Conservation (phyloP, 2,888 invertebrate species). For the Tachina fera region DNA sequence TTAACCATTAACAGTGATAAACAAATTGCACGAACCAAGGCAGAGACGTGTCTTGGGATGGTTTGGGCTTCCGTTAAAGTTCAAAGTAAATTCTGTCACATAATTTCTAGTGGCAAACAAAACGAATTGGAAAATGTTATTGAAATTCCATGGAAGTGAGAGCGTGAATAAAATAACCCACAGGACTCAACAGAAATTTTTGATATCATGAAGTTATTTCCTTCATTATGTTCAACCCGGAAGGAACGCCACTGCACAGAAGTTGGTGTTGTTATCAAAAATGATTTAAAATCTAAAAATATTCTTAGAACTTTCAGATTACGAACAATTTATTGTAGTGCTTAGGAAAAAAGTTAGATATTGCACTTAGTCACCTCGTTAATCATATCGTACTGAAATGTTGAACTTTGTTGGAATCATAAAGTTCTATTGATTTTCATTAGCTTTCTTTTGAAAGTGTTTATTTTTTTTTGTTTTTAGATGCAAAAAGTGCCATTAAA, state of each 20-base stretch:
- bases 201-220: no score
- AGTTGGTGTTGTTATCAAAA: slow-evolving; percentile 6
- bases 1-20: neutral
- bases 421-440: neutral
- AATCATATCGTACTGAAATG: neutral
- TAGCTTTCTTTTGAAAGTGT: neutral
- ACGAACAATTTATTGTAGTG: slow-evolving; percentile 23
- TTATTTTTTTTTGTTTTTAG: neutral
- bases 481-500: slow-evolving; percentile 12
- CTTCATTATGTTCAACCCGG: neutral
- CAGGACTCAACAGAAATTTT: no score
- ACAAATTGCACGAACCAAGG: neutral
- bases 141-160: neutral
- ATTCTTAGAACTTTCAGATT: slow-evolving; percentile 24
- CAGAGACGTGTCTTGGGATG: neutral
- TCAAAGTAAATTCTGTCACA: no score
- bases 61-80: no score
- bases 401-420: neutral
- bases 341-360: neutral
- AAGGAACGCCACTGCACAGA: neutral
- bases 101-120: no score
- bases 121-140: neutral
- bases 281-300: slow-evolving; percentile 13
- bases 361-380: slow-evolving; percentile 10
- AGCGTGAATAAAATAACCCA: no score